Conservation (phyloP, 2,113 vertebrate genomes). For the Tychaedon coryphoeus region DNA sequence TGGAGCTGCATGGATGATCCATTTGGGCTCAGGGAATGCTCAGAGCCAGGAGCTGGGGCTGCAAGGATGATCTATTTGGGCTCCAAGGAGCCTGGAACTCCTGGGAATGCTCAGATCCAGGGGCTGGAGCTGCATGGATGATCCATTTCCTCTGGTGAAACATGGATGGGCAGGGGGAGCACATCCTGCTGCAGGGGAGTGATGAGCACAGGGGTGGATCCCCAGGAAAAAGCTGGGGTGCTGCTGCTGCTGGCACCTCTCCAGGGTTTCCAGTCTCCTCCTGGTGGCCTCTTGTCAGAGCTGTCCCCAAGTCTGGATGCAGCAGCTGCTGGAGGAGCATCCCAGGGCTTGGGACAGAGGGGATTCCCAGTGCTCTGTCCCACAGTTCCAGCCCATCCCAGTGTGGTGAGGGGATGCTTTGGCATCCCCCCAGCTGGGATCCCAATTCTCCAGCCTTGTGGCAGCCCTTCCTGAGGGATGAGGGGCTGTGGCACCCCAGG, state of each 20-base stretch:
- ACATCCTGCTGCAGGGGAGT: background rate
- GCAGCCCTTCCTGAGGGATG: fast-evolving
- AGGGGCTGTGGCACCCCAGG: background rate
- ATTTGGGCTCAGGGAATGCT: no score
- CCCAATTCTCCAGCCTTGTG: background rate
- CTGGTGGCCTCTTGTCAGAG: background rate
- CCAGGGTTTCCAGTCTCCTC: fast-evolving
- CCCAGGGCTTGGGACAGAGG: background rate
- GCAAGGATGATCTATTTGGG: no score
- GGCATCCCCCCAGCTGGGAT: background rate
- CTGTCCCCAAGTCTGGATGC: background rate
- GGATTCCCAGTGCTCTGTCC: background rate
- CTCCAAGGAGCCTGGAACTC: no score
- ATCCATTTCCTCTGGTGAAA: background rate
- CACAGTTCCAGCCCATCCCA: background rate
- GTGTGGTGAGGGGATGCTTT: no score
- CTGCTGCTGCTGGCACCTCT: background rate
- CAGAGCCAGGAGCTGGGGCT: no score
- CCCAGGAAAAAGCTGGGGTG: fast-evolving
- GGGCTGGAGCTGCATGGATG: no score
- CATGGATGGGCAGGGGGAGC: background rate
- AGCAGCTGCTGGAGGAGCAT: background rate
- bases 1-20: no score
- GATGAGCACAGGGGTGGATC: background rate
- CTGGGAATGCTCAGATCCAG: no score